Base-by-base conservation (phyloP, 2,113 vertebrate species). In the Nycticryphes semicollaris region DNA sequence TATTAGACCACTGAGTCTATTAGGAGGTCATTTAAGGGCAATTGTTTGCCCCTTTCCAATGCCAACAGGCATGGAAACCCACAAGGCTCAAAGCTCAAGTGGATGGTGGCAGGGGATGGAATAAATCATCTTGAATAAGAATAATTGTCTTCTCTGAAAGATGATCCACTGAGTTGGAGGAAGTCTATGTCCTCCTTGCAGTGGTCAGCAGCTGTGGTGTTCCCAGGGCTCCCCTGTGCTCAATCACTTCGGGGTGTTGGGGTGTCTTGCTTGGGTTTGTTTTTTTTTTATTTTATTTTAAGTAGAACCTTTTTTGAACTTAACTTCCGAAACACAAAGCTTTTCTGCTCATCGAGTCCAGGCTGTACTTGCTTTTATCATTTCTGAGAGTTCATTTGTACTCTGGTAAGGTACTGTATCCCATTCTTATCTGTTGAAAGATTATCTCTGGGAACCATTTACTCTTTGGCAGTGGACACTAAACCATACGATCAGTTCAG, bases 371-470 rank as follows among this genome's bases (percentile, higher is more conserved):
- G 33, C 64, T 86, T 93, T 85, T 88, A 80, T 89, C 2, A 23
- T 54, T 78, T 43, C 85, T 74, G 79, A 70, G 64, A 90, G 69
- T 45, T 78, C 84, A 69, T 90, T 84, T 82, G n/a, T 92, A 50
- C 56, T 89, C 77, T 17, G 72, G 28, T 45, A 68, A 75, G 35
- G 30, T 59, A 51, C 17, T 53, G 16, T 39, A 31, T 37, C 24
- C 47, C 17, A 5, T 53, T 16, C 87, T 54, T 37, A 84, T n/a
- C 53, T 25, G 83, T 14, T 92, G 93, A 82, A 84, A 72, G 53
- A 92, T 92, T 81, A 45, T 53, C 68, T 93, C 70, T 84, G 84
- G 57, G 57, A 89, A n/a, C 10, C 21, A 35, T 67, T 90, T 78
- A 63, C 51, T 67, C 12, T 84, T 77, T 95, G 30, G 50, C 66